These are phyloP conservation scores for Esox masquinongy DNA, from an alignment of 2,797 vertebrate species.

Conservation along the genomic window DNA sequence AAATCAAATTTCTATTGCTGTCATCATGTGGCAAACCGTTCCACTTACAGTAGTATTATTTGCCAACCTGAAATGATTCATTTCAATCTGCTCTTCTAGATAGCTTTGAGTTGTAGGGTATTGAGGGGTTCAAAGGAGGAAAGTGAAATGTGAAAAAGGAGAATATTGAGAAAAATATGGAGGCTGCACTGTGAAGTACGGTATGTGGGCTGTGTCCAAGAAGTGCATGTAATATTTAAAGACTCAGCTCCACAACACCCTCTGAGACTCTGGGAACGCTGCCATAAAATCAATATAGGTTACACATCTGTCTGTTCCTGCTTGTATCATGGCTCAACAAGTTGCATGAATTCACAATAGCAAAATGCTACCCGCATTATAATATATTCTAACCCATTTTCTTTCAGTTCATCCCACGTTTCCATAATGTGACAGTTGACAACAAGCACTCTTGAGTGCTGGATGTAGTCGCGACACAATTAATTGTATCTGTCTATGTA, in stretches of 20 bases:
- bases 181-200: neutral
- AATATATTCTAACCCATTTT: neutral
- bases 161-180: neutral
- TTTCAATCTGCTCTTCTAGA: neutral
- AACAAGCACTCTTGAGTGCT: neutral
- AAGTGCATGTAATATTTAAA: conserved; percentile 5
- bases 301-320: neutral
- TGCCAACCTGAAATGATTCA: neutral
- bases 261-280: conserved; percentile 18
- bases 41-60: neutral
- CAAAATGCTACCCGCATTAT: neutral
- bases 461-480: neutral
- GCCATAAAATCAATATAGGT: conserved; percentile 22
- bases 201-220: conserved; percentile 9
- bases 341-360: neutral
- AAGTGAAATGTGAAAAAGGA: neutral
- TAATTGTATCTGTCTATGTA: neutral
- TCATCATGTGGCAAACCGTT: neutral
- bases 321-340: neutral
- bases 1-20: conserved; percentile 1
- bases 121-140: neutral
- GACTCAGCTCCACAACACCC: conserved; percentile 2
- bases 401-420: neutral
- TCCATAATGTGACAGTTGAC: neutral
- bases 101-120: neutral